Evolutionary conservation across 2,113 vertebrate genomes (phyloP).

Genomic region (Onychostruthus taczanowskii): DNA sequence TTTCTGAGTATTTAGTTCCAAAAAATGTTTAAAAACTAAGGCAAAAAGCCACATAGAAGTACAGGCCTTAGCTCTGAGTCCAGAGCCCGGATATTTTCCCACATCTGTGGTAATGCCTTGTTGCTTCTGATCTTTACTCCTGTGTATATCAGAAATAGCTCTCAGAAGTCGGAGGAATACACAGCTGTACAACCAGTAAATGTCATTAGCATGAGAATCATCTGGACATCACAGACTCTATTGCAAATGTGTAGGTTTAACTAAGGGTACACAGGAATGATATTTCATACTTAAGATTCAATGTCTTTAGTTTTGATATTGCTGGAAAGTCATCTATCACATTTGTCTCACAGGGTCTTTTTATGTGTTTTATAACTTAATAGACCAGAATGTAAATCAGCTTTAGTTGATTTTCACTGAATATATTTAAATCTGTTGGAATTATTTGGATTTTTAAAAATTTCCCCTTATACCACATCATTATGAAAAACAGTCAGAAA

Average conservation of each 20-base stretch:
- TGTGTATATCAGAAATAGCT: background rate
- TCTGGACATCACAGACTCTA: background rate
- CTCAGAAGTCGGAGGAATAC: background rate
- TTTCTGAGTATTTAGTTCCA: background rate
- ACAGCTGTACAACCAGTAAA: background rate
- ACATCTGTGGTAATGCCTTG: background rate
- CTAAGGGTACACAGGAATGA: background rate
- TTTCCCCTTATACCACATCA: background rate
- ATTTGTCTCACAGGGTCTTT: conserved; percentile 59
- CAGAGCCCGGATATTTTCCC: background rate
- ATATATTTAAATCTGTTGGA: conserved; percentile 61
- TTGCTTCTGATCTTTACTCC: background rate
- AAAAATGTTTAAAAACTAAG: background rate
- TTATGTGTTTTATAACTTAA: conserved; percentile 47
- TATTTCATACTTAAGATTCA: conserved; percentile 56
- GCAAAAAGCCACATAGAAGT: background rate
- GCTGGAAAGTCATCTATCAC: conserved; percentile 52
- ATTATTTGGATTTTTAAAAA: background rate
- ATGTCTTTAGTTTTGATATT: conserved; percentile 51
- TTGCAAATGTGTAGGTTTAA: background rate
- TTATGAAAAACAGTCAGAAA: background rate
- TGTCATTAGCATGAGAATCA: background rate
- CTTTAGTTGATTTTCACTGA: conserved; percentile 59
- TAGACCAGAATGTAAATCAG: conserved; percentile 54
- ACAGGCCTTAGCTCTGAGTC: background rate